Conservation (phyloP, 1,140 invertebrate genomes). For the Phymorhynchus buccinoides region DNA sequence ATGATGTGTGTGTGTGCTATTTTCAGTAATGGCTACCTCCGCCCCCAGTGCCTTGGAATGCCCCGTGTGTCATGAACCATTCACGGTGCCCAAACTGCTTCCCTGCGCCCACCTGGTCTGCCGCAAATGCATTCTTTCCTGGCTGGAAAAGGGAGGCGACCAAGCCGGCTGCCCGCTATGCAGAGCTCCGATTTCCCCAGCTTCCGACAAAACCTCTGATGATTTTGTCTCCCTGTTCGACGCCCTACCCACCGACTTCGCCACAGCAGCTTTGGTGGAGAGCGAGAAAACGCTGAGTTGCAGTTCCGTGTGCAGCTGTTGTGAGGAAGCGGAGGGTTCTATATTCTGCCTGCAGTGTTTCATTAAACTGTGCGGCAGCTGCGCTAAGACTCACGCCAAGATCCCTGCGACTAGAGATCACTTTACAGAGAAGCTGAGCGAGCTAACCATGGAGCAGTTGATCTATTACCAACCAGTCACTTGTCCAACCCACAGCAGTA, state of each 20-base stretch:
- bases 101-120: constrained; percentile 21
- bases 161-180: constrained; percentile 24
- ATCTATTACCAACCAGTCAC: no score
- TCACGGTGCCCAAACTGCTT: constrained; percentile 16
- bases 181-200: background rate
- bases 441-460: background rate
- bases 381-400: background rate
- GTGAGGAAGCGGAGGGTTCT: background rate
- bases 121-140: background rate
- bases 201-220: background rate
- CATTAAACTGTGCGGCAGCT: background rate
- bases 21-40: background rate
- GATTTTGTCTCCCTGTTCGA: background rate
- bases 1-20: no score
- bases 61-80: constrained; percentile 23
- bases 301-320: background rate
- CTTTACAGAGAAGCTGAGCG: background rate
- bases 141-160: background rate
- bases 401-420: background rate
- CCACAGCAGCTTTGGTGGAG: background rate
- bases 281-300: background rate
- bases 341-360: constrained; percentile 12
- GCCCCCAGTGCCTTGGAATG: background rate
- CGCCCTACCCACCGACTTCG: constrained; percentile 15
- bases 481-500: background rate